These are phyloP conservation scores for Ceratosolen fusciceps DNA, from an alignment of 1,140 invertebrate genomes.

Conservation along the genomic window DNA sequence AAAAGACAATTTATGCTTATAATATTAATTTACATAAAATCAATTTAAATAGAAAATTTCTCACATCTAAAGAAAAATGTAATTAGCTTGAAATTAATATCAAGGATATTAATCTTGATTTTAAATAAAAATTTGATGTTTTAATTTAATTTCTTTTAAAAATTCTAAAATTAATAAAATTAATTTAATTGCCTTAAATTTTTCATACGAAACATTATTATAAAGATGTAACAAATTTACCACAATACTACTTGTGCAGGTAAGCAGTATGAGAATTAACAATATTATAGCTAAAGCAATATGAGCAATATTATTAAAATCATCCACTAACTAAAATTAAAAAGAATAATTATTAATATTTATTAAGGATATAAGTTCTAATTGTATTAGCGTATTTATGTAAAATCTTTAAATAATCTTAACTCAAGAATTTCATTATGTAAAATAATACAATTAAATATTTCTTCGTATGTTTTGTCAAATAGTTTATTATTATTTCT, in stretches of 20 bases:
- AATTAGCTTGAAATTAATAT: too few relatives aligned
- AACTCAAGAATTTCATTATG: conserved; percentile 21
- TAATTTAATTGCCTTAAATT: neutral
- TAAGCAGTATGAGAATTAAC: neutral
- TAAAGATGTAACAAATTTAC: conserved; percentile 2
- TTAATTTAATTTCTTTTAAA: neutral
- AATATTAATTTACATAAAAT: too few relatives aligned
- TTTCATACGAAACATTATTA: neutral
- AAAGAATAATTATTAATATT: neutral
- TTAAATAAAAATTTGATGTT: neutral
- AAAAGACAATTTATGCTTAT: too few relatives aligned
- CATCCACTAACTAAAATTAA: neutral
- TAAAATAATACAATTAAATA: conserved; percentile 1
- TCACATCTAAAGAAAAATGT: too few relatives aligned
- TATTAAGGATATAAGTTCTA: neutral
- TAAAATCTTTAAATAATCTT: neutral
- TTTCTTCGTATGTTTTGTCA: conserved; percentile 17
- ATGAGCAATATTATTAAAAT: neutral
- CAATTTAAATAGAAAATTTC: too few relatives aligned
- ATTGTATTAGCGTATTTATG: neutral
- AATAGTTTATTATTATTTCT: neutral
- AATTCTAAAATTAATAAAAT: neutral
- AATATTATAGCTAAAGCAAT: conserved; percentile 20
- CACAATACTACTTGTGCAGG: neutral
- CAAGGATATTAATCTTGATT: neutral